Base-by-base conservation (phyloP, 2,888 invertebrate genomes). In the Oscheius onirici region DNA sequence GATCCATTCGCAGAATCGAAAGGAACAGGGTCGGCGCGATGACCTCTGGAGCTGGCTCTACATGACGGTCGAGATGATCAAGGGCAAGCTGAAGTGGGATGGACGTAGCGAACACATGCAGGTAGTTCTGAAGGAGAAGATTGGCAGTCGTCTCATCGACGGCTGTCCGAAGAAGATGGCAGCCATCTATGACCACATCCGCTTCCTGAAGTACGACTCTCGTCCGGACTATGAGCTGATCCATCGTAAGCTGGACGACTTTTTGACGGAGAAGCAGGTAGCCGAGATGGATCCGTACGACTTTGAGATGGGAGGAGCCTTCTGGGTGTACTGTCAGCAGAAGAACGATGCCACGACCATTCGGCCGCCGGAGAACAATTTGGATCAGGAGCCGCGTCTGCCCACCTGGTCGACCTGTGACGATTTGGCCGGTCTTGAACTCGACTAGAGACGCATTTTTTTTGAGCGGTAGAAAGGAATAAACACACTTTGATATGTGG, bases 41-140 rank as follows among this genome's bases (percentile, higher is more conserved):
- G 84, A 84, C 71, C 71, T 83, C 49, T 84, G 83, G 83, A 75
- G 79, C 60, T 83, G 81, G 79, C 74, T 84, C 40, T 84, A 81
- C 66, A 80, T 81, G 76, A 51, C 76, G 26, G 79, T 80, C 65
- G 84, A 84, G 61, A 75, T 84, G 52, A 75, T 83, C 55, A 55
- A 68, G 66, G 79, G 79, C 57, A 11, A 61, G 3, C 69, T 79
- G 24, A 74, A 72, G 17, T 79, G 79, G 79, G 5, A 57, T 0
- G 60, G 66, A 40, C 73, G 74, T n/a, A 65, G 72, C 0, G 74
- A 79, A 13, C 55, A 71, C 55, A 17, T 70, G 61, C 69, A 73
- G 41, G 69, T 65, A 55, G 63, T 60, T 6, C 66, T 52, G 61
- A 79, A 79, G 71, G 54, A 26, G 40, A 63, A 43, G 17, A 63